Percentiles rank a stretch among this genome's conserved stretches.
phyloP scores from a whole-genome alignment of 1,140 invertebrate species.

The Tetramorium simillimum region DNA sequence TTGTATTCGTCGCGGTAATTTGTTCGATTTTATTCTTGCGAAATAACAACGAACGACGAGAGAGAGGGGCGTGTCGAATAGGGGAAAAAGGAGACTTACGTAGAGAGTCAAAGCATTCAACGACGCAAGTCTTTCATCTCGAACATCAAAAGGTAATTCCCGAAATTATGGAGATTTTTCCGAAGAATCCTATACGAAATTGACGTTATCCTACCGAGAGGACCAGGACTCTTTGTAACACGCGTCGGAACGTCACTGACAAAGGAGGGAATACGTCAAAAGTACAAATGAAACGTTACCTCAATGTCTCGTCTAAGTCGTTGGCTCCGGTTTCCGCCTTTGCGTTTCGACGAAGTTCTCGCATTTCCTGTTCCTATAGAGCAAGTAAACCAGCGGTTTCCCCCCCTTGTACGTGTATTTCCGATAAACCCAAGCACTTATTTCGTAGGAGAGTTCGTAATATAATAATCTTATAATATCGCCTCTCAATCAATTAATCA shows the following conservation, averaged over 20 bases:
- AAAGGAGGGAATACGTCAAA: constrained; percentile 36
- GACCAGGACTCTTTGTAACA: constrained; percentile 74
- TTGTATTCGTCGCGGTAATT: constrained; percentile 55
- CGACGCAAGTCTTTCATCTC: constrained; percentile 81
- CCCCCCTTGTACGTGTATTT: neutral
- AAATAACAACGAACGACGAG: constrained; percentile 46
- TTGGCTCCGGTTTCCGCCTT: constrained; percentile 49
- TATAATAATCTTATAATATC: neutral
- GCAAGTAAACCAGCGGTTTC: neutral
- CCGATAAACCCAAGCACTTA: neutral
- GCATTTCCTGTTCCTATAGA: neutral
- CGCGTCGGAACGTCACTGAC: constrained; percentile 39
- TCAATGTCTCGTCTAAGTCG: constrained; percentile 49
- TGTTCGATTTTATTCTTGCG: constrained; percentile 64
- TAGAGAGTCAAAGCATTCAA: constrained; percentile 55
- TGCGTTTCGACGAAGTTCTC: constrained; percentile 48
- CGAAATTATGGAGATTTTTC: constrained; percentile 84
- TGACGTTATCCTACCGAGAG: constrained; percentile 72
- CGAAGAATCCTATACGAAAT: constrained; percentile 80
- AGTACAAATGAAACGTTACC: constrained; percentile 78
- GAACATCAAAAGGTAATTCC: constrained; percentile 84
- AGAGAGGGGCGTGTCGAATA: constrained; percentile 37
- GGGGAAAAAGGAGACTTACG: constrained; percentile 24
- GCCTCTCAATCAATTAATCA: neutral
- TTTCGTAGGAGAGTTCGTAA: neutral